Evolutionary conservation across 2,888 invertebrate genomes (phyloP), one percentile per base, ranked within the genome.

Genomic region (Glyphotaelius pellucidus): DNA sequence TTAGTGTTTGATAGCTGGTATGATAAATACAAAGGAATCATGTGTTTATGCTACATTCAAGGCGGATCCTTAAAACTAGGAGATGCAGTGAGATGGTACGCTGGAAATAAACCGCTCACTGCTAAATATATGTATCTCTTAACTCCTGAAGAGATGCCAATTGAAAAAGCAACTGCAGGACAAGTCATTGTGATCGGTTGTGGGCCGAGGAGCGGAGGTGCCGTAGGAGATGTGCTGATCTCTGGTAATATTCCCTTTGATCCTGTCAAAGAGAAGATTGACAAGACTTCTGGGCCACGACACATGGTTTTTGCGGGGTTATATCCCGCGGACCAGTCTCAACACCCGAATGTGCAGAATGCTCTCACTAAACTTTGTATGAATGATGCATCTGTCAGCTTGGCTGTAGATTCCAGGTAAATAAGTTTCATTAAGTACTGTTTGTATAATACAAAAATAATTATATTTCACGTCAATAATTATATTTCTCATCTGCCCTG

Each of bases 1-100:
- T 95, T 99, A 84, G 96, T 99, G 91, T 99, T 99, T 95, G 99
- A 99, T 94, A 98, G 98, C 91, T 99, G 98, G 98, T 99, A 97
- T 95, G 98, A 99, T 95, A 97, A 97, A 93, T 99, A 98, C 94
- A 97, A 98, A 94, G 99, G 99, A 0, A 97, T 98, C 0, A 95
- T 99, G 91, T 97, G 98, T 94, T 95, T 98, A 42, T 96, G 98
- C 38, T 98, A 98, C 94, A 96, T 99, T 80, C 96, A 97, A 93
- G 98, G 98, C 94, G 99, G 99, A 0, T 95, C 95, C 30, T 94
- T 99, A 3, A 95, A 96, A 93, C 94, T 97, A 35, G 99, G 98
- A 0, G 97, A 99, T 94, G 95, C 97, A 93, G 97, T 99, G 30
- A 97, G 97, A 92, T 98, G 98, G 93, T 95, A 95, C 92, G 96